Evolutionary conservation across 2,888 invertebrate genomes (phyloP), one percentile per base, ranked within the genome.

Genomic region (Adelognathus sp.): DNA sequence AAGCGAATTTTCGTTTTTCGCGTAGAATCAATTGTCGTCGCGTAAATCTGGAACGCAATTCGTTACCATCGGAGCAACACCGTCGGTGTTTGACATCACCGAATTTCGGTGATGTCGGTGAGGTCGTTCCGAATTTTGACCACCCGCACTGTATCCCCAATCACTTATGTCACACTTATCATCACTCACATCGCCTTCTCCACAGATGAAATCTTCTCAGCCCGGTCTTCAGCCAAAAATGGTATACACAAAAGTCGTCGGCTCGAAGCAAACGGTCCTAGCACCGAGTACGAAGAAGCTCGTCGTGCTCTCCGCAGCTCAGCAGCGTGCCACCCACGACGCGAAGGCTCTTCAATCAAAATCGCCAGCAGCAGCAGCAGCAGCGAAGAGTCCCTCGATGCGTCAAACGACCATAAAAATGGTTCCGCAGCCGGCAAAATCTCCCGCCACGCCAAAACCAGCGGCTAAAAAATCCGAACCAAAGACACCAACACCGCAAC

Each of bases 351-450:
- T 71, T 6, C 80, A 81, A 18, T 7, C 3, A 33, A 64, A 73
- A n/a, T 69, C 64, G 63, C 85, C 83, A 61, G 14, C 67, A 72
- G 31, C 70, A 24, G 54, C 61, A n/a, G 54, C 77, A 3, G 66
- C 80, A n/a, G 73, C 80, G 31, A 87, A 87, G 52, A 83, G 71
- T 56, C 82, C 83, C 36, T 80, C 79, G 33, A 77, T 77, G 63
- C 92, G 93, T 79, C 93, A 93, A 86, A 93, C 92, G 1, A 93
- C 92, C n/a, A 88, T 93, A 0, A 93, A 92, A 71, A 91, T 92
- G 21, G 87, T 90, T 33, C 69, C 86, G 67, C 86, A 79, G 64
- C 81, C 75, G 56, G 69, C 58, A 0, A 82, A 81, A 63, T 46
- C 81, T 5, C 74, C 84, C 63, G 33, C 86, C 83, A 75, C 79